Percentiles rank a stretch among this genome's conserved stretches.
Conservation (phyloP, 1,140 invertebrate species). For the Diorhabda carinulata region DNA sequence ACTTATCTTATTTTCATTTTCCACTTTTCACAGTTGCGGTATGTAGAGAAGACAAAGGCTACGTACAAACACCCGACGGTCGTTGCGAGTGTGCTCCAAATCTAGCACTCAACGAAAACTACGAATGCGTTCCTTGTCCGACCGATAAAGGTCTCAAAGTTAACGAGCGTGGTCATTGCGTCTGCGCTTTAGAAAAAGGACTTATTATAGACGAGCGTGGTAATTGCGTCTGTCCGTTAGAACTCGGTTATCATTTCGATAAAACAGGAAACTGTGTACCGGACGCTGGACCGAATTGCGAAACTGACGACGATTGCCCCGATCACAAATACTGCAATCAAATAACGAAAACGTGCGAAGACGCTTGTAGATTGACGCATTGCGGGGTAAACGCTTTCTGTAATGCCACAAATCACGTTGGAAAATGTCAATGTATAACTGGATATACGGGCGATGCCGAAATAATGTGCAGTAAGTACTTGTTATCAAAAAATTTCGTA, state of each 20-base stretch:
- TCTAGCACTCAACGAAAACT: conserved; percentile 68
- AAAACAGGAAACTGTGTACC: conserved; percentile 62
- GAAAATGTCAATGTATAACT: conserved; percentile 70
- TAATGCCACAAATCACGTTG: conserved; percentile 72
- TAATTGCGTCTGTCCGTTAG: conserved; percentile 71
- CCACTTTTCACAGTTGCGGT: conserved; percentile 50
- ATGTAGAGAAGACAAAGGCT: conserved; percentile 69
- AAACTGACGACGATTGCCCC: conserved; percentile 69
- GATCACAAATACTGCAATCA: conserved; percentile 70
- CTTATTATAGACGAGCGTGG: conserved; percentile 70
- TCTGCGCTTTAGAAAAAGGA: conserved; percentile 72
- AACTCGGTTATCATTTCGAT: conserved; percentile 67
- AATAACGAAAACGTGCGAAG: conserved; percentile 65
- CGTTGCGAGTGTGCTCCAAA: conserved; percentile 73
- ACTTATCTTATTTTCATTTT: not conserved
- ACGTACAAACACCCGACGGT: conserved; percentile 63
- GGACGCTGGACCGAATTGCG: conserved; percentile 60
- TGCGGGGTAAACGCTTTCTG: conserved; percentile 78
- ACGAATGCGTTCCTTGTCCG: conserved; percentile 71
- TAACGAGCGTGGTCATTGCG: conserved; percentile 71
- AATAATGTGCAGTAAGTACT: conserved; percentile 60
- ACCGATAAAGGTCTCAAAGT: conserved; percentile 68
- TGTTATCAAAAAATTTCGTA: not conserved
- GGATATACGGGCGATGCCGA: conserved; percentile 68
- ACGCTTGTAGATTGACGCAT: conserved; percentile 65